Conservation (phyloP, 2,888 invertebrate genomes). For the Tridacna gigas region DNA sequence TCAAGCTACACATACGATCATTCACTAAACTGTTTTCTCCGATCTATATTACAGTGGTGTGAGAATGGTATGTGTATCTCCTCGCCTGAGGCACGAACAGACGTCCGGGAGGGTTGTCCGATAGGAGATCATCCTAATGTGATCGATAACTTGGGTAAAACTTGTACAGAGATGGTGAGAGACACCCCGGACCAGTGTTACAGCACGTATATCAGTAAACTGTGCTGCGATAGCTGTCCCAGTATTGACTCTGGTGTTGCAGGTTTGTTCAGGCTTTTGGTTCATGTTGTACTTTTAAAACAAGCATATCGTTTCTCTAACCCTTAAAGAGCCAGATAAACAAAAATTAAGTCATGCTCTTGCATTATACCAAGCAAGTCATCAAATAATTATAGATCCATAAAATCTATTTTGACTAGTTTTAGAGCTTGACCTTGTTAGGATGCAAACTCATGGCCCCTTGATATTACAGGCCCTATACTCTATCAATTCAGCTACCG, state of each 20-base stretch:
- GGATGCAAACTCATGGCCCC: too few relatives aligned
- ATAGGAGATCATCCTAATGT: conserved; percentile 70
- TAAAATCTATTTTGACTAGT: too few relatives aligned
- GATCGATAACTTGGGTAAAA: conserved; percentile 40
- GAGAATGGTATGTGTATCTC: conserved; percentile 56
- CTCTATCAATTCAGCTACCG: too few relatives aligned
- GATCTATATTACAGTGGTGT: conserved; percentile 60
- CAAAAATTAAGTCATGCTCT: too few relatives aligned
- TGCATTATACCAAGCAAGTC: too few relatives aligned
- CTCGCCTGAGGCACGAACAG: conserved; percentile 52
- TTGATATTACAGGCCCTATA: too few relatives aligned
- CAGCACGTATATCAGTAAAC: conserved; percentile 47
- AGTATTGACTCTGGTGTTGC: conserved; percentile 45
- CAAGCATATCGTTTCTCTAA: too few relatives aligned
- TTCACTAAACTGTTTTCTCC: not conserved
- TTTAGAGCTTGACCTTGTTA: too few relatives aligned
- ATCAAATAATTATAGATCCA: too few relatives aligned
- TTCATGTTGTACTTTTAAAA: too few relatives aligned
- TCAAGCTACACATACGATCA: too few relatives aligned
- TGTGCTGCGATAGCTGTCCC: conserved; percentile 70
- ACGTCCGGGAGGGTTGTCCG: conserved; percentile 63
- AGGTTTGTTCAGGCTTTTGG: conserved; percentile 43
- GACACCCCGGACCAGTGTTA: conserved; percentile 62
- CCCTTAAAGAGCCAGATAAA: too few relatives aligned
- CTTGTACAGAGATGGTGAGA: conserved; percentile 52